Percentiles rank a stretch among this genome's conserved stretches.
These are phyloP conservation scores for Acanthaster planci DNA, from an alignment of 35 echinoderm and acorn worm species.

Conservation along the genomic window DNA sequence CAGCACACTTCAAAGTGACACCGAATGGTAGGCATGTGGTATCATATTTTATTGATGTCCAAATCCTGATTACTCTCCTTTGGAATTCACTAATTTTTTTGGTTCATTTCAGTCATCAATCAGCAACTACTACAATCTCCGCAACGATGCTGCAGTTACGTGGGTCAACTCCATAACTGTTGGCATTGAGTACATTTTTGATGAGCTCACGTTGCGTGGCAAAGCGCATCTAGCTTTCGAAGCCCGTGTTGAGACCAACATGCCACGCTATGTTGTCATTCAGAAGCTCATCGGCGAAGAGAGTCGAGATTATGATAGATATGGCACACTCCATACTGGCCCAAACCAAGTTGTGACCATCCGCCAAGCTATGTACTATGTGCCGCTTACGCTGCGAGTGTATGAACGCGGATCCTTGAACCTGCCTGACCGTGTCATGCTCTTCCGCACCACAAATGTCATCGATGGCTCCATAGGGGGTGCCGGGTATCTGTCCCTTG, in stretches of 20 bases:
- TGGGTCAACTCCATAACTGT: constrained; percentile 32
- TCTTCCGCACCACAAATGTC: constrained; percentile 33
- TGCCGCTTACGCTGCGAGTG: constrained; percentile 53
- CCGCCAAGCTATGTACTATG: constrained; percentile 36
- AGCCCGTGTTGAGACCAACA: background rate
- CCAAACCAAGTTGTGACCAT: constrained; percentile 46
- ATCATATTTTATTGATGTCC: background rate
- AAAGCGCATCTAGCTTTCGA: constrained; percentile 80
- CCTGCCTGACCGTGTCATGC: constrained; percentile 55
- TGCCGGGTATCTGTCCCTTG: constrained; percentile 40
- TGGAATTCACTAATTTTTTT: background rate
- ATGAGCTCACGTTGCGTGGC: constrained; percentile 56
- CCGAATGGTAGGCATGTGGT: too few relatives aligned
- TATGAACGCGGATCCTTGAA: constrained; percentile 46
- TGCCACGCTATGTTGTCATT: constrained; percentile 15
- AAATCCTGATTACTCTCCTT: background rate
- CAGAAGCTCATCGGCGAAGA: constrained; percentile 50
- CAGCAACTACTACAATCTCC: constrained; percentile 27
- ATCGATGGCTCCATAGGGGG: constrained; percentile 60
- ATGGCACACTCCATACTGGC: constrained; percentile 66
- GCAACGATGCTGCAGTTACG: constrained; percentile 24
- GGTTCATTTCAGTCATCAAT: constrained; percentile 25
- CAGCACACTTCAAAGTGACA: too few relatives aligned
- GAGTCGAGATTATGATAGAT: constrained; percentile 13
- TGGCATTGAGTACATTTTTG: constrained; percentile 36